These are phyloP conservation scores for Cyprinodon variegatus DNA, from an alignment of 2,113 vertebrate genomes.

Conservation along the genomic window DNA sequence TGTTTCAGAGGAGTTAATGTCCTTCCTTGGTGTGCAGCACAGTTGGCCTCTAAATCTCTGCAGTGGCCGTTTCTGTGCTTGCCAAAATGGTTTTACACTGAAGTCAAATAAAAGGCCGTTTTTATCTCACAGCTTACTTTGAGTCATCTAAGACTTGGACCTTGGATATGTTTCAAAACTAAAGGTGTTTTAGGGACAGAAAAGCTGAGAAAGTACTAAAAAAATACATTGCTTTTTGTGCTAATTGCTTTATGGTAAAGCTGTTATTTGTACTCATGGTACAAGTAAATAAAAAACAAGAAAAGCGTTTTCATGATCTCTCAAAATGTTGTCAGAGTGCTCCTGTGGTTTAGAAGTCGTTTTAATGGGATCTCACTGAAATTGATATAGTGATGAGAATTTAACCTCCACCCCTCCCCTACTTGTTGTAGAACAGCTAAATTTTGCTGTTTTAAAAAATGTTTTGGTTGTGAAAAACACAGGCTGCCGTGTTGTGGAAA, in stretches of 20 bases:
- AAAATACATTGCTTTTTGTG: neutral
- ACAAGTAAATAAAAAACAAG: neutral
- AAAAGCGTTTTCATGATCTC: neutral
- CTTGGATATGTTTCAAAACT: neutral
- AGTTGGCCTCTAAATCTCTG: conserved; percentile 18
- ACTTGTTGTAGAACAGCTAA: neutral
- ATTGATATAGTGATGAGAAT: neutral
- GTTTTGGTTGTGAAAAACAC: neutral
- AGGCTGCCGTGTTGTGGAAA: neutral
- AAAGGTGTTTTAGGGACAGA: neutral
- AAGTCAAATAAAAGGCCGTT: neutral
- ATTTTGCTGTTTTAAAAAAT: neutral
- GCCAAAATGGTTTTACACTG: conserved; percentile 12
- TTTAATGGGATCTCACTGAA: neutral
- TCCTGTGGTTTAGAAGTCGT: neutral
- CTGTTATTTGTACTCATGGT: too few species aligned
- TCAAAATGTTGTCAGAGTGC: neutral
- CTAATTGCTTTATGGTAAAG: neutral
- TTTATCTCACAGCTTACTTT: conserved; percentile 7
- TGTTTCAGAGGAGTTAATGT: conserved; percentile 16
- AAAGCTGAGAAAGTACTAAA: neutral
- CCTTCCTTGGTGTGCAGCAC: conserved; percentile 26
- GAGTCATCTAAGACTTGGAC: neutral
- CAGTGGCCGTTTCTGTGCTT: neutral
- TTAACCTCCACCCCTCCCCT: neutral